phyloP scores from a whole-genome alignment of 1,140 invertebrate species.

The Eufriesea mexicana region DNA sequence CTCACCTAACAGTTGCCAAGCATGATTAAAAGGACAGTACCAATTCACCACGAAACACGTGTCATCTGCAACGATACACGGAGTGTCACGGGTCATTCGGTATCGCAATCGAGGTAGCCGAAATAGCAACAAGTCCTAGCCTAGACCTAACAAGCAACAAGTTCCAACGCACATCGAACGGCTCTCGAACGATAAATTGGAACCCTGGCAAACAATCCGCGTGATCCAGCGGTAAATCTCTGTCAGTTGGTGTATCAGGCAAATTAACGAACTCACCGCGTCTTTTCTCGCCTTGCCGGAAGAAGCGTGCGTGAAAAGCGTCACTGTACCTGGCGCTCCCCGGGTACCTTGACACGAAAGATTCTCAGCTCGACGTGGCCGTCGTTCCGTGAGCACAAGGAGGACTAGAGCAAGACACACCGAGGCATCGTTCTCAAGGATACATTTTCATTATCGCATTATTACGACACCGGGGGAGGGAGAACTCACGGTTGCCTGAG shows the following conservation, averaged over 20 bases:
- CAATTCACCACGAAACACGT: too few relatives aligned
- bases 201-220: background rate
- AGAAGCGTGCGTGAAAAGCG: background rate
- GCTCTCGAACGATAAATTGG: background rate
- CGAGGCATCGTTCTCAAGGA: constrained; percentile 1
- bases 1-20: too few relatives aligned
- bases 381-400: background rate
- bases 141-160: too few relatives aligned
- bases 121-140: too few relatives aligned
- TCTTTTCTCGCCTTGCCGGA: constrained; percentile 5
- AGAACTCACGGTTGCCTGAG: too few relatives aligned
- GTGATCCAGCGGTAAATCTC: background rate
- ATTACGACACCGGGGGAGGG: background rate
- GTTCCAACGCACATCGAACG: background rate
- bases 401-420: background rate
- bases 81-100: too few relatives aligned
- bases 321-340: too few relatives aligned
- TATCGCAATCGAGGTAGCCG: too few relatives aligned
- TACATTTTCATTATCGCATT: background rate
- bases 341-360: too few relatives aligned
- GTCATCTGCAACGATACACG: too few relatives aligned
- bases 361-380: too few relatives aligned
- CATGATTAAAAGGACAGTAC: too few relatives aligned
- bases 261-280: constrained; percentile 6
- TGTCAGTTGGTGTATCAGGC: background rate